Base-by-base conservation (phyloP, 2,113 vertebrate species). In the Tor tambroides region DNA sequence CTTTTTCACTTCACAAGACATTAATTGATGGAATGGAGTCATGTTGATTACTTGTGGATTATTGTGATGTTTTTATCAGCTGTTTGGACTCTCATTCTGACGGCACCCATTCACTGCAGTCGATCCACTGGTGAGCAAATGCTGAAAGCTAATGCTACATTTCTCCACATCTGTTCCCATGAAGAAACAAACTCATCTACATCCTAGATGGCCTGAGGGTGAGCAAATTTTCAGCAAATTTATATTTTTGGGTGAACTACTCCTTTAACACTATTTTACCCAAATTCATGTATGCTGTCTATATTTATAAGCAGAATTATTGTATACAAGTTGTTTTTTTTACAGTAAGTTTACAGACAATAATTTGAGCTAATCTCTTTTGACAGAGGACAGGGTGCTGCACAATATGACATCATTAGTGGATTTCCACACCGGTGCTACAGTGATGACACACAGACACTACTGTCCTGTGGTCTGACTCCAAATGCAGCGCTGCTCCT, bases 331-430 rank as follows among this genome's bases (percentile, higher is more conserved):
- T 67, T 67, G 65, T 17, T 6, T 7, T 2, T 15, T 65, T 65
- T 15, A 2, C 26, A 30, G 7, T 5, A 71, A 21, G 32, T 35
- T 35, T 32, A 8, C 3, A 35, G 67, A 9, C 67, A 69, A 67
- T 67, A 67, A 69, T 71, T 35, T 71, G 30, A 69, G 30, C 15
- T 15, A 10, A 35, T 77, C 30, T 14, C 82, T 54, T 28, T 41
- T 83, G 10, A 6, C 91, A 99, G 98, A 94, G 93, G 93, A 15
- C 43, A 49, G 59, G 89, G 88, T 0, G 49, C 87, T 0, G 0
- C 88, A 7, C 88, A 86, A 0, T 99, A 97, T 75, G 96, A 99
- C 92, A 96, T 99, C 94, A 92, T 98, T 93, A 97, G 96, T 4
- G 88, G 91, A 1, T 96, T 96, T 85, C 98, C 98, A 26, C 91